Conservation (phyloP, 2,113 vertebrate species). For the Paradoxurus hermaphroditus region DNA sequence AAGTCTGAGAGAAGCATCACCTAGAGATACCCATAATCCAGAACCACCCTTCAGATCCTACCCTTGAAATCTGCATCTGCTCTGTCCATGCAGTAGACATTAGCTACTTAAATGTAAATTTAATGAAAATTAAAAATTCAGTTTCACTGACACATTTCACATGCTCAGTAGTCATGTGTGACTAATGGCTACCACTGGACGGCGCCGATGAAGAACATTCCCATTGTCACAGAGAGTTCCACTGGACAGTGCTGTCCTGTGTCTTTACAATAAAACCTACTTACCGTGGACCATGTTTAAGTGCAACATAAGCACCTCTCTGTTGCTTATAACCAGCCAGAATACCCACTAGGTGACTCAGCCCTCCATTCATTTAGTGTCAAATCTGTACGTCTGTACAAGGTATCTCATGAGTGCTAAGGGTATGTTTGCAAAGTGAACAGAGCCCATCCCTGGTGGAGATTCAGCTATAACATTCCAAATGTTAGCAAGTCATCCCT, state of each 20-base stretch:
- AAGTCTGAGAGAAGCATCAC: background rate
- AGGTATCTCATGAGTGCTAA: background rate
- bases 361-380: background rate
- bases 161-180: background rate
- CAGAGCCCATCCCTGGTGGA: background rate
- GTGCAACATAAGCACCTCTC: background rate
- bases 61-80: background rate
- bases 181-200: background rate
- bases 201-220: background rate
- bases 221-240: background rate
- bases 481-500: background rate
- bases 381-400: background rate
- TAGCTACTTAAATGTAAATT: background rate
- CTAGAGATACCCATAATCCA: background rate
- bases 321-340: background rate
- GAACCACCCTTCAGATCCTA: background rate
- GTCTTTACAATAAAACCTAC: background rate
- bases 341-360: background rate
- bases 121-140: constrained; percentile 13
- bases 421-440: background rate
- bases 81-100: background rate
- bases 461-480: background rate
- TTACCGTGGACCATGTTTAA: background rate
- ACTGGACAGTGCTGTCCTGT: background rate
- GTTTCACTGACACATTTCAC: background rate